A percentile compares a stretch with the other conserved stretches of the same genome.
These are phyloP conservation scores for Acanthiza pusilla DNA, from an alignment of 2,797 vertebrate species.

Conservation along the genomic window DNA sequence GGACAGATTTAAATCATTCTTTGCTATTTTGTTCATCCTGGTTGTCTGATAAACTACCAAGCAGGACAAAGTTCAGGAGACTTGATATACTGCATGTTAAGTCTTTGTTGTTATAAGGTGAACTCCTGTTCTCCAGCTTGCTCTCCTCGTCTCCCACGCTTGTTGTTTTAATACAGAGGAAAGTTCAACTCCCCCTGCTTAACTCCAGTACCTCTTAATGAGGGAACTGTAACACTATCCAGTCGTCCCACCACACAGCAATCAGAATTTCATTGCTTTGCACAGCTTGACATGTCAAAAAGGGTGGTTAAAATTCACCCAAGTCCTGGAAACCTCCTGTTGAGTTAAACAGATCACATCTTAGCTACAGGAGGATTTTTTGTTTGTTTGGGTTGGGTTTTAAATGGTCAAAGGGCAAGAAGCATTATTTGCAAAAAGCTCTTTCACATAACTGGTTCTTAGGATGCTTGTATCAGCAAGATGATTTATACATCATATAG, in stretches of 20 bases:
- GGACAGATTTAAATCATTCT: not conserved
- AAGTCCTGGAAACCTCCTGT: slow-evolving; percentile 45
- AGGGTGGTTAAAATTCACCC: slow-evolving; percentile 71
- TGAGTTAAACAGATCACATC: slow-evolving; percentile 39
- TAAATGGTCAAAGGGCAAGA: not conserved
- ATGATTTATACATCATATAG: slow-evolving; percentile 43
- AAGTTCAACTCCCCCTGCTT: slow-evolving; percentile 66
- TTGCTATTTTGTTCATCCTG: slow-evolving; percentile 37
- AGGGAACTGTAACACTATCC: slow-evolving; percentile 72
- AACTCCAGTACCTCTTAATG: slow-evolving; percentile 66
- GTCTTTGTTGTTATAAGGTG: slow-evolving; percentile 56
- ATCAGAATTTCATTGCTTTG: slow-evolving; percentile 52
- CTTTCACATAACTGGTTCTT: slow-evolving; percentile 24
- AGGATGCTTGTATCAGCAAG: slow-evolving; percentile 51
- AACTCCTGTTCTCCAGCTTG: slow-evolving; percentile 28
- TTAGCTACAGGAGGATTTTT: not conserved
- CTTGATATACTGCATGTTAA: slow-evolving; percentile 53
- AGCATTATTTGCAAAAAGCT: slow-evolving; percentile 42
- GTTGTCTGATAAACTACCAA: slow-evolving; percentile 57
- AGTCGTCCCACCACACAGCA: slow-evolving; percentile 47
- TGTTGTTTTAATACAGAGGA: slow-evolving; percentile 72
- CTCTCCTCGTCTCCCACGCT: slow-evolving; percentile 63
- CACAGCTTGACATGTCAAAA: slow-evolving; percentile 62
- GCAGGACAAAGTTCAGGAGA: slow-evolving; percentile 55
- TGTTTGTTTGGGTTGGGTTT: slow-evolving; percentile 5